phyloP scores from a whole-genome alignment of 1,140 invertebrate genomes.

The Brachionus plicatilis region DNA sequence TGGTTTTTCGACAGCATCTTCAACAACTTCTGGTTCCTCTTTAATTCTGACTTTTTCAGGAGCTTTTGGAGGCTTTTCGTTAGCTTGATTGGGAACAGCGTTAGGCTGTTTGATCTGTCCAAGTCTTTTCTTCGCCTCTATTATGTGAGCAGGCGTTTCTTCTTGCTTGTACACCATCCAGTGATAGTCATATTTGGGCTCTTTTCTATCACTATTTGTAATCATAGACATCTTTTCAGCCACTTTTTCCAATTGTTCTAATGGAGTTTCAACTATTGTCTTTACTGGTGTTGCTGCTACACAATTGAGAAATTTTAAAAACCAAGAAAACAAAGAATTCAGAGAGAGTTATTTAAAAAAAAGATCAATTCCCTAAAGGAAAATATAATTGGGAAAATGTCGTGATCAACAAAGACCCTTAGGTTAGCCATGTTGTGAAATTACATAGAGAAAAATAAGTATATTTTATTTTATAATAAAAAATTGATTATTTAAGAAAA shows the following conservation, averaged over 20 bases:
- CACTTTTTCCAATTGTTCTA: neutral
- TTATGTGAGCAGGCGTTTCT: conserved; percentile 9
- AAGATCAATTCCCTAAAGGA: neutral
- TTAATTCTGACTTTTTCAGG: neutral
- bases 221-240: neutral
- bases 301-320: neutral
- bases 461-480: neutral
- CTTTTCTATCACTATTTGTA: neutral
- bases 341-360: neutral
- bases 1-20: neutral
- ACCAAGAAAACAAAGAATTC: neutral
- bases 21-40: neutral
- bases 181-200: conserved; percentile 11
- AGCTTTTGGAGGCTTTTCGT: neutral
- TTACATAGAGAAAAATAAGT: neutral
- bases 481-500: neutral
- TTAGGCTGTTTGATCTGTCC: conserved; percentile 11
- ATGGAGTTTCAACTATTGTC: neutral
- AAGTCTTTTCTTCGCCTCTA: conserved; percentile 25
- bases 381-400: neutral
- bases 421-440: neutral
- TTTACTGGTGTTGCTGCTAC: neutral
- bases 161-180: conserved; percentile 18
- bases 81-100: neutral
- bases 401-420: neutral